These are phyloP conservation scores for Sarcophilus harrisii DNA, from an alignment of 2,797 vertebrate species.

Conservation along the genomic window DNA sequence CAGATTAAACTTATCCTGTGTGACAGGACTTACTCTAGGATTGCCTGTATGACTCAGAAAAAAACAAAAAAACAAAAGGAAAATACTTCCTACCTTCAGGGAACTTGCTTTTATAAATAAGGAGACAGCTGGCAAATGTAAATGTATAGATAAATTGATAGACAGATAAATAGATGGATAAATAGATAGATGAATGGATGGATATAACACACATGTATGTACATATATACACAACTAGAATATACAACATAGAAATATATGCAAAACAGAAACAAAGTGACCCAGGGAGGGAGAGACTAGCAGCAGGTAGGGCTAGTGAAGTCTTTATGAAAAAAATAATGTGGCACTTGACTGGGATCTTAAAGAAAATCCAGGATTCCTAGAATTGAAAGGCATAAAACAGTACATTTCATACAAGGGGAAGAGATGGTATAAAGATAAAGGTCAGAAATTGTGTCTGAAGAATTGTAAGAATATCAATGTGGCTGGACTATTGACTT, in stretches of 20 bases:
- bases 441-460: background rate
- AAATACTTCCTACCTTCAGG: background rate
- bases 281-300: background rate
- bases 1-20: background rate
- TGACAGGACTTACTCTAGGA: background rate
- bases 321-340: background rate
- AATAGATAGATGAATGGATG: too few species aligned
- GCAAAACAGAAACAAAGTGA: background rate
- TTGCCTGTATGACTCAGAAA: background rate
- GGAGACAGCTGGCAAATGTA: background rate
- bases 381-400: background rate
- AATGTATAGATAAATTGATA: too few species aligned
- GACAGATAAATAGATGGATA: too few species aligned
- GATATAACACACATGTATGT: too few species aligned
- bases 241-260: background rate
- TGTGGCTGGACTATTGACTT: background rate
- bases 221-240: background rate
- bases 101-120: background rate
- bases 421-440: background rate
- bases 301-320: background rate
- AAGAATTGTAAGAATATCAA: background rate
- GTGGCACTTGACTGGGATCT: background rate
- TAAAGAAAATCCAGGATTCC: background rate
- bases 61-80: background rate
- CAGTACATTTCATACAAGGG: background rate